A percentile compares a stretch with the other conserved stretches of the same genome.
These are phyloP conservation scores for Ophioderma brevispina DNA, from an alignment of 35 echinoderm and acorn worm species.

Conservation along the genomic window DNA sequence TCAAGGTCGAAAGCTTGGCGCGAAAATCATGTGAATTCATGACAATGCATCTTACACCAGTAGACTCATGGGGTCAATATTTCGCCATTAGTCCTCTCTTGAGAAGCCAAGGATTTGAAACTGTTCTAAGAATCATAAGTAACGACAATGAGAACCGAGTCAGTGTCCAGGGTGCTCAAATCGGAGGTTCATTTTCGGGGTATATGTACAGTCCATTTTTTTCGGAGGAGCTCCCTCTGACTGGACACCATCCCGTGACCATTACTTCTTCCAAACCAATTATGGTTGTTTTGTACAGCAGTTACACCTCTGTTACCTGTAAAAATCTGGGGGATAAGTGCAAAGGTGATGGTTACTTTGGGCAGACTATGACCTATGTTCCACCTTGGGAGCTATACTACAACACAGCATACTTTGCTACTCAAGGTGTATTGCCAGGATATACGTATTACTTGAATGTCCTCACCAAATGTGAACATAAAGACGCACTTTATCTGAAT, in stretches of 20 bases:
- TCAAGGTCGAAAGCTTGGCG: background rate
- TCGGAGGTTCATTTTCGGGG: too few relatives aligned
- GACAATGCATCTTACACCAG: background rate
- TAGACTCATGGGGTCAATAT: background rate
- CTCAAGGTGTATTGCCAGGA: background rate
- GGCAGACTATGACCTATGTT: background rate
- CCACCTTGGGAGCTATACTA: background rate
- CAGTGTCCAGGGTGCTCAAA: too few relatives aligned
- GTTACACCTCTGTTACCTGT: background rate
- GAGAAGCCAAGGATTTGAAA: background rate
- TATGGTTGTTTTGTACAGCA: background rate
- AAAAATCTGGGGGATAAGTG: background rate
- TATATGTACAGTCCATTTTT: too few relatives aligned
- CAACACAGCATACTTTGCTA: background rate
- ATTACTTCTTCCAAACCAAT: background rate
- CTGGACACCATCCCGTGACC: too few relatives aligned
- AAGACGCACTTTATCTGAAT: background rate
- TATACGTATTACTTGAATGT: background rate
- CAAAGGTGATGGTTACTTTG: background rate
- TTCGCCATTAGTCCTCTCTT: background rate
- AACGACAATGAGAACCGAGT: background rate
- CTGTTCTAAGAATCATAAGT: background rate
- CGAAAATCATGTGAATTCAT: background rate
- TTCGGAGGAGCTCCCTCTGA: too few relatives aligned
- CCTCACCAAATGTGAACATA: background rate